Percentiles rank a stretch among this genome's conserved stretches.
Evolutionary conservation across 2,797 vertebrate genomes (phyloP).

Genomic region (Enteromius viviparus): DNA sequence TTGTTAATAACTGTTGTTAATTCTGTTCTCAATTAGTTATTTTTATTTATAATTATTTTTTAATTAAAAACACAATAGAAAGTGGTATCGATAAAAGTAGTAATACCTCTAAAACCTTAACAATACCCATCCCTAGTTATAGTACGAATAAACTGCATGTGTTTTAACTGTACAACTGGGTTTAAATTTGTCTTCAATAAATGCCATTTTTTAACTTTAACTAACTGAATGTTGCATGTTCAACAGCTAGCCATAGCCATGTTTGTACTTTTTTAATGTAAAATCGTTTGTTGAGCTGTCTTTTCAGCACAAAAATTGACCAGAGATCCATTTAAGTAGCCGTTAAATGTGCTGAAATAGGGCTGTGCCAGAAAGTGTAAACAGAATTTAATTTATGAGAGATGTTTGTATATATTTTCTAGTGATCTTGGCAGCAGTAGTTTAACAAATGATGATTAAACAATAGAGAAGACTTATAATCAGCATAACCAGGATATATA

Average conservation of each 20-base stretch:
- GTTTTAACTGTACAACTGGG: background rate
- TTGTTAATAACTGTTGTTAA: too few relatives aligned
- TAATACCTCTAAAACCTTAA: too few relatives aligned
- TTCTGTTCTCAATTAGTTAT: too few relatives aligned
- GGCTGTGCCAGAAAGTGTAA: background rate
- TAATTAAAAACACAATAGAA: too few relatives aligned
- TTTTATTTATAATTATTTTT: too few relatives aligned
- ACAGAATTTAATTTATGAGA: background rate
- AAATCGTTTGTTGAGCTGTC: background rate
- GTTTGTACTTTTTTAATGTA: too few relatives aligned
- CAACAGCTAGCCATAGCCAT: background rate
- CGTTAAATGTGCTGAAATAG: background rate
- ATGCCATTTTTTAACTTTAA: background rate
- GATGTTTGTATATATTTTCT: background rate
- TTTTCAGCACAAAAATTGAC: background rate
- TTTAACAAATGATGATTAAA: conserved; percentile 9
- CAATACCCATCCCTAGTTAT: background rate
- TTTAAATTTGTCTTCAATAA: background rate
- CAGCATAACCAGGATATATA: background rate
- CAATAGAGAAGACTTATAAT: background rate
- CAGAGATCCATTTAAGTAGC: background rate
- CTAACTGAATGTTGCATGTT: background rate
- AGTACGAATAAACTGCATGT: too few relatives aligned
- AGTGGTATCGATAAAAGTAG: too few relatives aligned
- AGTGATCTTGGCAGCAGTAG: background rate